Evolutionary conservation across 2,113 vertebrate genomes (phyloP).

Genomic region (Upupa epops): DNA sequence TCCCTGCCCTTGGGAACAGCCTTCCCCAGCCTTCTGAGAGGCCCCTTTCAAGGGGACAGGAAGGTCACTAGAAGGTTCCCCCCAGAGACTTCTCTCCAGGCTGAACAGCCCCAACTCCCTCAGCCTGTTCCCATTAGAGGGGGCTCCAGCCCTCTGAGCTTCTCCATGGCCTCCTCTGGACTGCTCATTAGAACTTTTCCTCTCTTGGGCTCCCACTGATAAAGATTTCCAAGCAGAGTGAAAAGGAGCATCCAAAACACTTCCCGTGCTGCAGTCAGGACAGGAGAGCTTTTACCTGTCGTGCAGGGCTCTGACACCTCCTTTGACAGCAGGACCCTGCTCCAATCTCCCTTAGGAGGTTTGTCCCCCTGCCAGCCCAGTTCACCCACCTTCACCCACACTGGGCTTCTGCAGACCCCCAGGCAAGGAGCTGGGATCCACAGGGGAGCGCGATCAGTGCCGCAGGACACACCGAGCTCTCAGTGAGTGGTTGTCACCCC

Average conservation of each 20-base stretch:
- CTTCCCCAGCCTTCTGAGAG: too few relatives aligned
- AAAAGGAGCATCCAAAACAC: background rate
- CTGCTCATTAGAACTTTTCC: too few relatives aligned
- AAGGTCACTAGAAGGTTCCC: too few relatives aligned
- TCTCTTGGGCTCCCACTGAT: background rate
- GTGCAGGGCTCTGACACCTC: background rate
- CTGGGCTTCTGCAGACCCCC: background rate
- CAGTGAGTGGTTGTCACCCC: background rate
- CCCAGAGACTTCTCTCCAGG: too few relatives aligned
- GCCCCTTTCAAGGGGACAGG: too few relatives aligned
- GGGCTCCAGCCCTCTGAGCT: too few relatives aligned
- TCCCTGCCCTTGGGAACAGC: too few relatives aligned
- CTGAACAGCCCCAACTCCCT: too few relatives aligned
- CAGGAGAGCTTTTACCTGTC: background rate
- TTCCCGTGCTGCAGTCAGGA: background rate
- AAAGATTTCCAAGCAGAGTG: background rate
- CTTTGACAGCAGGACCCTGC: background rate
- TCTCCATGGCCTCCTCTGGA: too few relatives aligned
- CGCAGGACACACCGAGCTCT: background rate
- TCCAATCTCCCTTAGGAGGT: background rate
- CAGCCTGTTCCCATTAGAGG: too few relatives aligned
- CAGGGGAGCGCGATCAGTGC: fast-evolving
- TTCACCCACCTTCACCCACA: background rate
- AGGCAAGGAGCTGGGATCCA: fast-evolving
- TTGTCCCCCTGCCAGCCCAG: background rate